These are phyloP conservation scores for Adelphocoris suturalis DNA, from an alignment of 2,888 invertebrate species.

Conservation along the genomic window DNA sequence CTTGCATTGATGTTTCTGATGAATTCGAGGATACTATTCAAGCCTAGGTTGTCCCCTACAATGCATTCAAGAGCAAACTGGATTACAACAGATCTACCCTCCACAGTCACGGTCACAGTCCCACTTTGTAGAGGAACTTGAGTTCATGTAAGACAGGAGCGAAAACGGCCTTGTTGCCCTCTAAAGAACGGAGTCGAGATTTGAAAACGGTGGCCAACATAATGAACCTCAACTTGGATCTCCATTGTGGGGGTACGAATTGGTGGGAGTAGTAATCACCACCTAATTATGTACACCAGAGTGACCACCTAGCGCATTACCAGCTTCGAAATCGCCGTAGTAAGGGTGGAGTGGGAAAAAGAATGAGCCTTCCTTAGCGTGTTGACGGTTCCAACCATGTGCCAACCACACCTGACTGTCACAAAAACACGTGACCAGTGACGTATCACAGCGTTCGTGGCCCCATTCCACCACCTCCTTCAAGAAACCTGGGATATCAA, in stretches of 20 bases:
- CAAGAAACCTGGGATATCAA: background rate
- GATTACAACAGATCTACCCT: background rate
- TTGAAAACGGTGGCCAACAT: too few species aligned
- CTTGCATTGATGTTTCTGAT: background rate
- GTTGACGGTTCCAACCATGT: too few species aligned
- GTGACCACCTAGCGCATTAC: too few species aligned
- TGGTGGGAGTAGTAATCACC: background rate
- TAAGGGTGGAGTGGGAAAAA: background rate
- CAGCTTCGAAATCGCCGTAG: background rate
- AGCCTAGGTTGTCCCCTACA: background rate
- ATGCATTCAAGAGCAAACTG: background rate
- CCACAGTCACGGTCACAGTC: too few species aligned
- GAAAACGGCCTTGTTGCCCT: background rate
- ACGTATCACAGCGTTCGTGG: too few species aligned
- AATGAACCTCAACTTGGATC: too few species aligned
- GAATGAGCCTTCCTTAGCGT: too few species aligned
- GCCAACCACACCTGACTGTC: background rate
- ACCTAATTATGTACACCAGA: too few species aligned
- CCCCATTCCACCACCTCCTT: background rate
- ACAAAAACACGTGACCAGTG: background rate
- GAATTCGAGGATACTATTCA: background rate
- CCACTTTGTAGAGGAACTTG: too few species aligned
- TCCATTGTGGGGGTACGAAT: background rate
- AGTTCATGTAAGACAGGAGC: too few species aligned
- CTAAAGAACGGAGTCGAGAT: too few species aligned